Conservation (phyloP, 2,888 invertebrate species). For the Lasioglossum lativentre region DNA sequence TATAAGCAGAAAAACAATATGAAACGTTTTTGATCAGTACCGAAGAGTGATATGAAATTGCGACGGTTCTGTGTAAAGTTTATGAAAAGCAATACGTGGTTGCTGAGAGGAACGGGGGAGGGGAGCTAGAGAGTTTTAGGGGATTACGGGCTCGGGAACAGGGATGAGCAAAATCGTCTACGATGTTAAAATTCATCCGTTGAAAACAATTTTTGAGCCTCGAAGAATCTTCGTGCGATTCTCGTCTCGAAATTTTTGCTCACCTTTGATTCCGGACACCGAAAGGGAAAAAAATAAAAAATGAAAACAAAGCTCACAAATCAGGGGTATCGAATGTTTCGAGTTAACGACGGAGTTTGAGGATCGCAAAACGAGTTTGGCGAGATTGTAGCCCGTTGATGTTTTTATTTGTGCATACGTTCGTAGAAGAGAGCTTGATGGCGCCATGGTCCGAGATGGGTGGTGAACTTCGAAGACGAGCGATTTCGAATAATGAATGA, state of each 20-base stretch:
- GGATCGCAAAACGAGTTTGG: slow-evolving; percentile 11
- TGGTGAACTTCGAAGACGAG: not conserved
- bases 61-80: slow-evolving; percentile 52
- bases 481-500: slow-evolving; percentile 9
- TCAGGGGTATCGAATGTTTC: slow-evolving; percentile 17
- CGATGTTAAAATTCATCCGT: not conserved
- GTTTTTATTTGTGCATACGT: not conserved
- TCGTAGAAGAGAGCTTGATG: slow-evolving; percentile 7
- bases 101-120: slow-evolving; percentile 19
- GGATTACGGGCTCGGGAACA: not conserved
- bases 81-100: slow-evolving; percentile 66
- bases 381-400: slow-evolving; percentile 6
- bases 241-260: not conserved
- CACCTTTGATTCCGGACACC: not conserved
- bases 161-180: not conserved
- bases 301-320: slow-evolving; percentile 4
- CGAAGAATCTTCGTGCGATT: not conserved
- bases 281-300: not conserved
- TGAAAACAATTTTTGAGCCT: not conserved
- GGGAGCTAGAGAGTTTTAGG: not conserved
- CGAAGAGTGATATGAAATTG: slow-evolving; percentile 59
- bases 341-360: not conserved
- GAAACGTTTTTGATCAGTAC: slow-evolving; percentile 46
- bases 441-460: slow-evolving; percentile 1
- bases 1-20: slow-evolving; percentile 74